Conservation (phyloP, 2,113 vertebrate genomes). For the Falco punctatus region DNA sequence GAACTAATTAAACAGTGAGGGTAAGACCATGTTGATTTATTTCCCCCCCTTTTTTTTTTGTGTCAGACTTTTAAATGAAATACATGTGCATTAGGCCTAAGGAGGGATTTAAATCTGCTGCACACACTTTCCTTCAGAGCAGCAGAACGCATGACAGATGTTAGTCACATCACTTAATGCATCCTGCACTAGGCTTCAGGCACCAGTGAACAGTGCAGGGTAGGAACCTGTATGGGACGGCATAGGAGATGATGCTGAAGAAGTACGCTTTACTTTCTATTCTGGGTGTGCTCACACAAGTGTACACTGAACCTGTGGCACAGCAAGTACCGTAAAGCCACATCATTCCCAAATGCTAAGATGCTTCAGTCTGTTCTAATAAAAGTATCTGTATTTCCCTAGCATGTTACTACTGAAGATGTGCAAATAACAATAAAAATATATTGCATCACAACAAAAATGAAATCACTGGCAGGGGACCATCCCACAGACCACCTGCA, state of each 20-base stretch:
- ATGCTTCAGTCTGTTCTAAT: constrained; percentile 19
- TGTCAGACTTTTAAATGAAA: constrained; percentile 52
- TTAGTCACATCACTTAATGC: constrained; percentile 1
- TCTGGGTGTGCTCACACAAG: not conserved
- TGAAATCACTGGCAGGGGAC: constrained; percentile 20
- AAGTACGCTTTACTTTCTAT: not conserved
- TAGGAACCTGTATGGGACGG: not conserved
- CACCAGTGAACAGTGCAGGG: not conserved
- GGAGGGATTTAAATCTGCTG: constrained; percentile 36
- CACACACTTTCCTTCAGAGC: constrained; percentile 11
- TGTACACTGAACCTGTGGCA: not conserved
- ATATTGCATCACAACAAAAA: not conserved
- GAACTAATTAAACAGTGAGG: constrained; percentile 56
- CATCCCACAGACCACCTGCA: constrained; percentile 49
- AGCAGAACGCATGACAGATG: not conserved
- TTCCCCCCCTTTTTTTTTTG: not conserved
- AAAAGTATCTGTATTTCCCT: not conserved
- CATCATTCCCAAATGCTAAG: constrained; percentile 27
- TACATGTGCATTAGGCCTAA: constrained; percentile 40
- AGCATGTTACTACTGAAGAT: constrained; percentile 39
- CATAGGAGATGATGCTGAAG: not conserved
- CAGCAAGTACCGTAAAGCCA: not conserved
- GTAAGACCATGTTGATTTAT: constrained; percentile 21
- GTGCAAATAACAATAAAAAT: constrained; percentile 31
- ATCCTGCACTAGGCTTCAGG: not conserved